Evolutionary conservation across 2,113 vertebrate species (phyloP).

Genomic region (Epinephelus lanceolatus): DNA sequence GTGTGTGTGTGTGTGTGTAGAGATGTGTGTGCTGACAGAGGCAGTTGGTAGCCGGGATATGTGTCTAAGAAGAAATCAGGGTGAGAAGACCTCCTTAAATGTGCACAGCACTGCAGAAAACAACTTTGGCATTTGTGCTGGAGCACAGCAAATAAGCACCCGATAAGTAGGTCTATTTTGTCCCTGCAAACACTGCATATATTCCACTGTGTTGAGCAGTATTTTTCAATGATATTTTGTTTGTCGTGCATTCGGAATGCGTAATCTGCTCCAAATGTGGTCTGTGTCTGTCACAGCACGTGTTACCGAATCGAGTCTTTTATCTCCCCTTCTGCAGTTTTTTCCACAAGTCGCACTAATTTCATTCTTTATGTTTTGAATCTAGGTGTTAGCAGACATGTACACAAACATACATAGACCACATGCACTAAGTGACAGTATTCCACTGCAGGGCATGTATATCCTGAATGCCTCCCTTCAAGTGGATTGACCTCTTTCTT

Average conservation of each 20-base stretch:
- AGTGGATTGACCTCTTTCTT: conserved; percentile 58
- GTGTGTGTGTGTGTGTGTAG: conserved; percentile 7
- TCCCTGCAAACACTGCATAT: conserved; percentile 71
- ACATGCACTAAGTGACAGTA: conserved; percentile 22
- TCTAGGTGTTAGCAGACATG: conserved; percentile 8
- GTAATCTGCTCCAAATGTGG: conserved; percentile 46
- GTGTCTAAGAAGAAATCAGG: conserved; percentile 65
- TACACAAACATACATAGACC: background rate
- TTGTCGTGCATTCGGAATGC: conserved; percentile 45
- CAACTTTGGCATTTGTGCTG: conserved; percentile 77
- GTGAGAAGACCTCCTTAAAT: conserved; percentile 76
- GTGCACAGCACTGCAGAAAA: conserved; percentile 77
- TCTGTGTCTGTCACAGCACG: conserved; percentile 49
- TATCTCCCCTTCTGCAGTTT: conserved; percentile 12
- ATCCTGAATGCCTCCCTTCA: conserved; percentile 42
- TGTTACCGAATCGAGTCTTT: conserved; percentile 37
- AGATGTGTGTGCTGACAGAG: conserved; percentile 62
- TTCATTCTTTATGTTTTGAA: conserved; percentile 33
- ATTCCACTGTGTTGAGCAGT: conserved; percentile 60
- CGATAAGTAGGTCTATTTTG: conserved; percentile 78
- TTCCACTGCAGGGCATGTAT: conserved; percentile 28
- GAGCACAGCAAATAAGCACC: conserved; percentile 71
- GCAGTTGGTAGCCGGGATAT: conserved; percentile 63
- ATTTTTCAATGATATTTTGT: conserved; percentile 54
- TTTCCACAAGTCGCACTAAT: conserved; percentile 7